phyloP scores from a whole-genome alignment of 2,113 vertebrate genomes.

The Melanotaenia duboulayi region DNA sequence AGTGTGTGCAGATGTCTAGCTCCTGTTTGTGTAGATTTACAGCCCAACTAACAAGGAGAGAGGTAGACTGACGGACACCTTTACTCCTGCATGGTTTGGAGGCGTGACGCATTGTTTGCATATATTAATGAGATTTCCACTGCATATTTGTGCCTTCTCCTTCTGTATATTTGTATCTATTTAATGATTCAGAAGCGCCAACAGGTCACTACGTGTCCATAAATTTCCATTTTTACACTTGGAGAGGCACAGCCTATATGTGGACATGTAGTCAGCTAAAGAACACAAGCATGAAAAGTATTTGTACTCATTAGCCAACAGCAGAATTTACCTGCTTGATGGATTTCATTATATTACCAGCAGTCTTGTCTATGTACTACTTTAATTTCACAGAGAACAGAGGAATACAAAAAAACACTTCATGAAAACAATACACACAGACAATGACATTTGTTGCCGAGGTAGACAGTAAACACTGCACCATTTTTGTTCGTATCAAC shows the following conservation, averaged over 20 bases:
- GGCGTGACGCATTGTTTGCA: neutral
- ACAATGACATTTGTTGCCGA: neutral
- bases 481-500: constrained; percentile 14
- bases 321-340: neutral
- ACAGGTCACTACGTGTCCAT: neutral
- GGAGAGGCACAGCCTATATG: neutral
- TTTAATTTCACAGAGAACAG: constrained; percentile 16
- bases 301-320: neutral
- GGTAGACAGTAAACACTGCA: neutral
- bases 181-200: constrained; percentile 33
- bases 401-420: neutral
- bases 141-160: neutral
- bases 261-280: neutral
- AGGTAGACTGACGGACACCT: neutral
- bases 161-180: neutral
- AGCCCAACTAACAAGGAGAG: neutral
- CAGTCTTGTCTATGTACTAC: neutral
- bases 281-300: neutral
- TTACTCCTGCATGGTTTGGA: constrained; percentile 1
- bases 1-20: constrained; percentile 17
- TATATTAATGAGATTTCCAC: constrained; percentile 17
- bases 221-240: neutral
- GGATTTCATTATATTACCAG: constrained; percentile 4
- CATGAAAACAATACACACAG: neutral
- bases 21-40: constrained; percentile 27